Evolutionary conservation across 2,888 invertebrate species (phyloP).

Genomic region (Drosophila trichaetosa): DNA sequence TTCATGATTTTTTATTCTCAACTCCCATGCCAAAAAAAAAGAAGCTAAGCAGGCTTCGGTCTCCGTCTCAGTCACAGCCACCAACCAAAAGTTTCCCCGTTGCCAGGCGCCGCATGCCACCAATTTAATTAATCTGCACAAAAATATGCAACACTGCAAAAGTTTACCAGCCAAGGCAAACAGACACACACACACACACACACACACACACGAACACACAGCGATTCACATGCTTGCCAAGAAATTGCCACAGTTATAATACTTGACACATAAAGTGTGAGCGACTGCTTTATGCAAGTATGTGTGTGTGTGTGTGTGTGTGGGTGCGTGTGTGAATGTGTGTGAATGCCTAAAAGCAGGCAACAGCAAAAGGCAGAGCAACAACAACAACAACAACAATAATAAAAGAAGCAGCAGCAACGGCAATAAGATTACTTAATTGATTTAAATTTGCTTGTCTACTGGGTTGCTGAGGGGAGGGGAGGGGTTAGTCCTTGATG

Average conservation of each 20-base stretch:
- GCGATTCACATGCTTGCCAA: constrained; percentile 37
- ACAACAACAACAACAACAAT: constrained; percentile 8
- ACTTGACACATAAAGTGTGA: constrained; percentile 65
- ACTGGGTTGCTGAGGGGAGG: constrained; percentile 31
- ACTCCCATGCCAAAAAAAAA: background rate
- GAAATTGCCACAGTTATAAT: constrained; percentile 64
- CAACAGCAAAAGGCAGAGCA: constrained; percentile 50
- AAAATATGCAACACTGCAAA: constrained; percentile 76
- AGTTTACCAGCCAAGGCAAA: constrained; percentile 57
- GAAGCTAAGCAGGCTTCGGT: constrained; percentile 16
- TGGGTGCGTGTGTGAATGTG: constrained; percentile 20
- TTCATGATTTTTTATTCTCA: constrained; percentile 7
- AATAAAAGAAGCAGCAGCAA: constrained; percentile 8
- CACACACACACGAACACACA: constrained; percentile 28
- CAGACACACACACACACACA: constrained; percentile 26
- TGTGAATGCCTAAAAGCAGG: constrained; percentile 59
- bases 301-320: background rate
- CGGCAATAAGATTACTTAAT: constrained; percentile 76
- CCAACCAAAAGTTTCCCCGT: constrained; percentile 14
- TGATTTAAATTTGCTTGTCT: constrained; percentile 78
- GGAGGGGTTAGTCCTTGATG: constrained; percentile 26
- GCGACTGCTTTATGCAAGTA: constrained; percentile 5
- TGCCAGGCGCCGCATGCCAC: constrained; percentile 59
- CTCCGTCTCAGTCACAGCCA: constrained; percentile 1
- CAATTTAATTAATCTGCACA: constrained; percentile 79